phyloP scores from a whole-genome alignment of 2,113 vertebrate genomes.

The Arenaria interpres region DNA sequence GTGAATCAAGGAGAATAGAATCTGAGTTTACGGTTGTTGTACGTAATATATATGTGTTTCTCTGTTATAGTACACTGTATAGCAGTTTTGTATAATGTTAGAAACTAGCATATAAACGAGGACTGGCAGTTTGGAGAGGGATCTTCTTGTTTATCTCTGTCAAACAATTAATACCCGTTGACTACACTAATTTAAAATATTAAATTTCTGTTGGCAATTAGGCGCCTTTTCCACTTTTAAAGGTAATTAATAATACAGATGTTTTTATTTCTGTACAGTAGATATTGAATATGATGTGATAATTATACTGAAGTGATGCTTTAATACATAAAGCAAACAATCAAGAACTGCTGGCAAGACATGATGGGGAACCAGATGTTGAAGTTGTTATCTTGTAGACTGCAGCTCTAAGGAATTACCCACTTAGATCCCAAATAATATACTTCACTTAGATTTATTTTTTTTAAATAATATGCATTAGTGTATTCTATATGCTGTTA shows the following conservation, averaged over 20 bases:
- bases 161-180: background rate
- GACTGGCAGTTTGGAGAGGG: background rate
- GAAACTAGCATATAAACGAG: background rate
- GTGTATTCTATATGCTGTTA: background rate
- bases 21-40: background rate
- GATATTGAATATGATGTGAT: background rate
- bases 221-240: background rate
- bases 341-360: background rate
- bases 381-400: background rate
- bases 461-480: background rate
- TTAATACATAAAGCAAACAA: background rate
- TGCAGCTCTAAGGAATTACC: background rate
- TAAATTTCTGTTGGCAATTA: background rate
- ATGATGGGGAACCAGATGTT: background rate
- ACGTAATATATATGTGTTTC: background rate
- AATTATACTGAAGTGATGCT: background rate
- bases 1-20: background rate
- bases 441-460: background rate
- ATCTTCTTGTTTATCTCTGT: background rate
- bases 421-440: background rate
- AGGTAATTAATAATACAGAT: background rate
- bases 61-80: background rate
- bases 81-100: background rate
- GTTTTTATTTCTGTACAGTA: background rate
- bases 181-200: background rate